These are phyloP conservation scores for Serinus canaria DNA, from an alignment of 2,113 vertebrate genomes.

Conservation along the genomic window DNA sequence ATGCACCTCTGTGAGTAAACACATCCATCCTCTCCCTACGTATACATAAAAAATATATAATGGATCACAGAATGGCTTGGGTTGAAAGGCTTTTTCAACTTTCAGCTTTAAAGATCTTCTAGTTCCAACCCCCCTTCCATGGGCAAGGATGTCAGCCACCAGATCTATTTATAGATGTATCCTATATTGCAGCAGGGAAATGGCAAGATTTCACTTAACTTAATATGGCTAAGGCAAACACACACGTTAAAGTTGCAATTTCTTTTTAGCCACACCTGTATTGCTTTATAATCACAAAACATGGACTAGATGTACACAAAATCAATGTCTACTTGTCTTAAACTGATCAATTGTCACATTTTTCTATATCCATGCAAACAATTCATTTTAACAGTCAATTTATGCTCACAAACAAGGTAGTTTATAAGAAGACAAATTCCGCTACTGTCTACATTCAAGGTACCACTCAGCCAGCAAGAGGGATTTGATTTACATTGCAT, in stretches of 20 bases:
- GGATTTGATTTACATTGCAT: neutral
- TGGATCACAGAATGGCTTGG: neutral
- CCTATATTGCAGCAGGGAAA: neutral
- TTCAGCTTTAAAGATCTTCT: neutral
- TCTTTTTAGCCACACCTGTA: neutral
- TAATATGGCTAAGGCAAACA: neutral
- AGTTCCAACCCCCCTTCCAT: neutral
- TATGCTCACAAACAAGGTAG: neutral
- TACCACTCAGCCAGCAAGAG: neutral
- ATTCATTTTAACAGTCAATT: neutral
- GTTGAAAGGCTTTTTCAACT: neutral
- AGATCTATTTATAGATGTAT: neutral
- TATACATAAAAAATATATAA: neutral
- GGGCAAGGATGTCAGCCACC: neutral
- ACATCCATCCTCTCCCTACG: neutral
- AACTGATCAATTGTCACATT: neutral
- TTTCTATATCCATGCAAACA: neutral
- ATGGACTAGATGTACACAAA: neutral
- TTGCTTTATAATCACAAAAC: neutral
- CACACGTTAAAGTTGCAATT: neutral
- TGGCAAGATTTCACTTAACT: neutral
- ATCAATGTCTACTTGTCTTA: neutral
- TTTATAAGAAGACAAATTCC: neutral
- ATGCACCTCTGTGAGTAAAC: fast-evolving
- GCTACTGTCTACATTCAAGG: neutral